These are phyloP conservation scores for Caenorhabditis latens DNA, from an alignment of 1,140 invertebrate genomes.

Conservation along the genomic window DNA sequence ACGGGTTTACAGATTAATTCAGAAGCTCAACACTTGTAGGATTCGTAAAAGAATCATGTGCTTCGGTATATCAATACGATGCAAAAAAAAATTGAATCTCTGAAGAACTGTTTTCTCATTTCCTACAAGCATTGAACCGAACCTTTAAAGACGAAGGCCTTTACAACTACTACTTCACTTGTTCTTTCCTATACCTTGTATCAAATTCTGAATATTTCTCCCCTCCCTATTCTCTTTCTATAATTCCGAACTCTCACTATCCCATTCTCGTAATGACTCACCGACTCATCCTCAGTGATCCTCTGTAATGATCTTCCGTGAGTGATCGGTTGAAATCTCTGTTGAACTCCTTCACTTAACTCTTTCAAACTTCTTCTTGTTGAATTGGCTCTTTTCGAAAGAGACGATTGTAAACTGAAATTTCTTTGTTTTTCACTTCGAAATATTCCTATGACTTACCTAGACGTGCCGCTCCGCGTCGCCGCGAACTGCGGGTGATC, in stretches of 20 bases:
- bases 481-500: slow-evolving; percentile 41
- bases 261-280: not conserved
- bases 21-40: too few species aligned
- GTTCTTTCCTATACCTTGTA: too few species aligned
- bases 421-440: slow-evolving; percentile 6
- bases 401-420: slow-evolving; percentile 46
- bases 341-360: slow-evolving; percentile 38
- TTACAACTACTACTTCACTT: too few species aligned
- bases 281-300: slow-evolving; percentile 29
- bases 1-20: too few species aligned
- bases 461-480: slow-evolving; percentile 28
- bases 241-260: too few species aligned
- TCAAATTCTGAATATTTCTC: too few species aligned
- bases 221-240: not conserved
- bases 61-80: too few species aligned
- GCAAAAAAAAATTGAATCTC: too few species aligned
- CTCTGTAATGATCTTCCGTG: slow-evolving; percentile 44
- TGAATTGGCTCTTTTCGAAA: slow-evolving; percentile 43
- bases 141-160: too few species aligned
- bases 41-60: too few species aligned
- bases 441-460: not conserved
- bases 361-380: slow-evolving; percentile 33
- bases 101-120: too few species aligned
- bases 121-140: too few species aligned
- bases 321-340: slow-evolving; percentile 47